Conservation (phyloP, 2,797 vertebrate genomes). For the Zenarchopterus dispar region DNA sequence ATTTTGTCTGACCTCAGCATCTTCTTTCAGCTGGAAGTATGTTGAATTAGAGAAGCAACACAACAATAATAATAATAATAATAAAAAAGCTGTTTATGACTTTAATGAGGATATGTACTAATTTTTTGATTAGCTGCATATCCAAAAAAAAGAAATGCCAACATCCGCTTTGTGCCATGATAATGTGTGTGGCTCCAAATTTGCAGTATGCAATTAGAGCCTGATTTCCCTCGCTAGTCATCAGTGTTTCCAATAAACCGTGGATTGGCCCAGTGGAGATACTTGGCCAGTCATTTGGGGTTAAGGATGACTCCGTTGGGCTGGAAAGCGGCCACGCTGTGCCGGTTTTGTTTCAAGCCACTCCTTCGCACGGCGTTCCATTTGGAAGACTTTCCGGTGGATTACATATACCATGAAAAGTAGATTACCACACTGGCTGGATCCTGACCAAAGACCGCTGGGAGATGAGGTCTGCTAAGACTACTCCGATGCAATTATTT, state of each 20-base stretch:
- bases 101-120: conserved; percentile 15
- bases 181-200: conserved; percentile 31
- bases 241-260: conserved; percentile 72
- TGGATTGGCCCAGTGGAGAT: conserved; percentile 62
- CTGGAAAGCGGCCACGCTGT: conserved; percentile 62
- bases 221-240: conserved; percentile 70
- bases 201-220: conserved; percentile 53
- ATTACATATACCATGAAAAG: conserved; percentile 75
- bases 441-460: conserved; percentile 62
- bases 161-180: conserved; percentile 27
- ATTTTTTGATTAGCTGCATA: conserved; percentile 42
- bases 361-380: conserved; percentile 60
- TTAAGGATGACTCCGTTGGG: conserved; percentile 68
- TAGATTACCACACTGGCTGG: conserved; percentile 69
- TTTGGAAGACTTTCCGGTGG: conserved; percentile 66
- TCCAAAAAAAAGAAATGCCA: conserved; percentile 30
- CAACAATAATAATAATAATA: too few species aligned
- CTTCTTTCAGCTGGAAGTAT: conserved; percentile 3
- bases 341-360: conserved; percentile 71
- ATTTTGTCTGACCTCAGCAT: background rate
- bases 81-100: conserved; percentile 20
- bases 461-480: conserved; percentile 59
- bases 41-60: conserved; percentile 4
- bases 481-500: conserved; percentile 68
- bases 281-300: conserved; percentile 60